A percentile compares a stretch with the other conserved stretches of the same genome.
Conservation (phyloP, 1,140 invertebrate genomes). For the Lepidurus couesii region DNA sequence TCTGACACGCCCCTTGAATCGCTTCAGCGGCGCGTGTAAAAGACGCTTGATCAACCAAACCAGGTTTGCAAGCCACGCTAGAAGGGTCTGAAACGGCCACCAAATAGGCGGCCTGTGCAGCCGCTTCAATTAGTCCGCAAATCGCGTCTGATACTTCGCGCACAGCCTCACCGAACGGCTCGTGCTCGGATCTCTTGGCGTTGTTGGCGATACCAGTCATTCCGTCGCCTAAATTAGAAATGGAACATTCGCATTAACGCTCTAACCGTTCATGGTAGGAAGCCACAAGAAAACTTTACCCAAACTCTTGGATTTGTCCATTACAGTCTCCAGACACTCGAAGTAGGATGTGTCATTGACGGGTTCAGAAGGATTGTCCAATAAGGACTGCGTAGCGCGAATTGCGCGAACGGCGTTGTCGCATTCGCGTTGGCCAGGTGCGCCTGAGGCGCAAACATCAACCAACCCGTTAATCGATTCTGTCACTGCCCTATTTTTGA, state of each 20-base stretch:
- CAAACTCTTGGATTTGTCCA: constrained; percentile 83
- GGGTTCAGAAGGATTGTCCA: constrained; percentile 82
- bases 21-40: constrained; percentile 77
- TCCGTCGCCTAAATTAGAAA: constrained; percentile 61
- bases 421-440: constrained; percentile 89
- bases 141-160: constrained; percentile 77
- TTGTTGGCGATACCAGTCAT: constrained; percentile 91
- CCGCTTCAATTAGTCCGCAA: constrained; percentile 86
- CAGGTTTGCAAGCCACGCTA: constrained; percentile 81
- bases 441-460: constrained; percentile 72
- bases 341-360: constrained; percentile 85
- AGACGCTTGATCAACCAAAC: constrained; percentile 85
- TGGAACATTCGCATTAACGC: background rate
- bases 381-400: constrained; percentile 69
- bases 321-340: constrained; percentile 87
- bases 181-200: constrained; percentile 79
- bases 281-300: constrained; percentile 43
- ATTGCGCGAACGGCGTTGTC: constrained; percentile 93
- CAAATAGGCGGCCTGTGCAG: constrained; percentile 88
- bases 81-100: constrained; percentile 87
- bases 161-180: constrained; percentile 80
- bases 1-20: constrained; percentile 81
- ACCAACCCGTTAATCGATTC: constrained; percentile 88
- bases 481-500: constrained; percentile 60
- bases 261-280: background rate